A percentile compares a stretch with the other conserved stretches of the same genome.
Evolutionary conservation across 2,888 invertebrate genomes (phyloP).

Genomic region (Dorcus hopei): DNA sequence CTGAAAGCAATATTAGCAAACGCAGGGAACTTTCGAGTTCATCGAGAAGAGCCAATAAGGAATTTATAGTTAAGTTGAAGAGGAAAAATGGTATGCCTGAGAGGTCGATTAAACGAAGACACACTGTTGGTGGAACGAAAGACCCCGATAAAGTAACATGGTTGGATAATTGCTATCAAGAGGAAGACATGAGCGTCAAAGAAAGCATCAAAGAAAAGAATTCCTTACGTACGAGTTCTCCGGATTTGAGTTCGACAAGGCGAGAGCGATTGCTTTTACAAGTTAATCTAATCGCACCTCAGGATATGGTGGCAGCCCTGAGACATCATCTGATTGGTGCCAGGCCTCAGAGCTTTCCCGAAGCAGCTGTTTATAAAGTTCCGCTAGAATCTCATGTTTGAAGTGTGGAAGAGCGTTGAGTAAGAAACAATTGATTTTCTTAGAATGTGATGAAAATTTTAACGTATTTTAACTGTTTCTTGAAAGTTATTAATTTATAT

Average conservation of each 20-base stretch:
- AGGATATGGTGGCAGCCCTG: constrained; percentile 50
- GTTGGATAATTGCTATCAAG: constrained; percentile 54
- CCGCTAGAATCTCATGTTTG: constrained; percentile 60
- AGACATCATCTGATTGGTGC: constrained; percentile 51
- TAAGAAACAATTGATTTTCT: too few species aligned
- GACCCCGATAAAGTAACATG: constrained; percentile 69
- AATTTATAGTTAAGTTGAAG: constrained; percentile 61
- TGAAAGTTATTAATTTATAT: too few species aligned
- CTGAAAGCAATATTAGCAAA: constrained; percentile 75
- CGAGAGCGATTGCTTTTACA: constrained; percentile 52
- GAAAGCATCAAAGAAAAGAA: constrained; percentile 52
- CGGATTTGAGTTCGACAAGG: constrained; percentile 54
- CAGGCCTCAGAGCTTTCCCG: constrained; percentile 54
- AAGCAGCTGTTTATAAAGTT: constrained; percentile 54
- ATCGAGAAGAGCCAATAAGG: constrained; percentile 49
- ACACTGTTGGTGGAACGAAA: constrained; percentile 92
- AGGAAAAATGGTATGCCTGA: constrained; percentile 77
- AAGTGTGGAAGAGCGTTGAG: too few species aligned
- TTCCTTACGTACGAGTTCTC: constrained; percentile 59
- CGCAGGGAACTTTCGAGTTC: constrained; percentile 56
- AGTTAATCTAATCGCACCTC: constrained; percentile 53
- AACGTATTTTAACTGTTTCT: too few species aligned
- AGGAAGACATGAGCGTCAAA: constrained; percentile 45
- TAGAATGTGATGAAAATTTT: too few species aligned
- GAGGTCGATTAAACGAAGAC: constrained; percentile 80